Conservation (phyloP, 2,797 vertebrate species). For the Mergus octosetaceus region DNA sequence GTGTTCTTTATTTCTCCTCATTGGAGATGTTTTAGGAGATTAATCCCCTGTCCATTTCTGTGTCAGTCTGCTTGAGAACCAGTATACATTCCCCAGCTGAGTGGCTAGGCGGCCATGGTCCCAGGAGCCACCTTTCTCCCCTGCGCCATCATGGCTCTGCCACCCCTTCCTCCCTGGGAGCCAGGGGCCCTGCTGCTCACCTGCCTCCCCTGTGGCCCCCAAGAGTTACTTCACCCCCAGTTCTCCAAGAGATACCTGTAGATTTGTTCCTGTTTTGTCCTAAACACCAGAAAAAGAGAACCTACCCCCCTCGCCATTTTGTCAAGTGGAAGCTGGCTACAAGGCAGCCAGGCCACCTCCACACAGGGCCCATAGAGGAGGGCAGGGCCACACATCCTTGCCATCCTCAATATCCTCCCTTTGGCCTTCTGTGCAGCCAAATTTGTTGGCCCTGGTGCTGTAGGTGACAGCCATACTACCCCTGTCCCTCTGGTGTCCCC, state of each 20-base stretch:
- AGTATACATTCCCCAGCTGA: not conserved
- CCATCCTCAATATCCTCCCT: rapidly evolving
- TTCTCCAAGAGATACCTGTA: not conserved
- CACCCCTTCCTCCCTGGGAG: not conserved
- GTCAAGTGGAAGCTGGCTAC: not conserved
- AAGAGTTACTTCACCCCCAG: not conserved
- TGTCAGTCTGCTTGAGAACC: not conserved
- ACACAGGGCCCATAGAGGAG: not conserved
- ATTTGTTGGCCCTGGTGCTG: not conserved
- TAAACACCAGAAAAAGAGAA: not conserved
- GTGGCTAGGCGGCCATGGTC: rapidly evolving
- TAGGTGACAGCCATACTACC: not conserved
- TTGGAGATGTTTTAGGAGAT: not conserved
- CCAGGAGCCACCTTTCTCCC: not conserved
- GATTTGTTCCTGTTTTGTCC: not conserved
- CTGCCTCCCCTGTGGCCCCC: rapidly evolving
- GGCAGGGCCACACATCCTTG: not conserved
- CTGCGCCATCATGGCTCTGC: not conserved
- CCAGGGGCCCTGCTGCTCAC: not conserved
- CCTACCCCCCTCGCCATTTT: too few species aligned
- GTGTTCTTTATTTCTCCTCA: not conserved
- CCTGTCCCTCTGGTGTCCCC: not conserved
- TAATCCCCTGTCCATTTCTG: not conserved
- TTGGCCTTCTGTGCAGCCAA: not conserved
- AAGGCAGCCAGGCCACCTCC: not conserved